Base-by-base conservation (phyloP, 2,797 vertebrate species). In the Lutjanus argentimaculatus region DNA sequence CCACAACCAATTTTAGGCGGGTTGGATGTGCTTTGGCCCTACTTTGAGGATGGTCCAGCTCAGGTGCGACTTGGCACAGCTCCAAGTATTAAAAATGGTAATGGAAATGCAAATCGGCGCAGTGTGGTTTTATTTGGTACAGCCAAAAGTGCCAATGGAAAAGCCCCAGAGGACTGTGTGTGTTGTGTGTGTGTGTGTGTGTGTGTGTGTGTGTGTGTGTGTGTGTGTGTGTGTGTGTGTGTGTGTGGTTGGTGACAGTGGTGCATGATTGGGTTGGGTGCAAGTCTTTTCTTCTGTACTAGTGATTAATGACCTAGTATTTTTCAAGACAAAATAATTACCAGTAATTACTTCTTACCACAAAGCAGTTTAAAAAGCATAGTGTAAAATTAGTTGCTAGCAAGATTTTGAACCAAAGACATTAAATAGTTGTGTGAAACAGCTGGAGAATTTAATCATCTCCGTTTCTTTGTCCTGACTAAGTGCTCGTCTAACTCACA, bases 251-350 rank as follows among this genome's bases (percentile, higher is more conserved):
- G 30, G 4, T 0, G 4, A 61, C 48, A 67, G 40, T 42, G n/a
- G 30, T n/a, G 36, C 48, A 70, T 10, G 4, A 52, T 43, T 66
- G 17, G 56, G 17, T 45, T 51, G 11, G 55, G 21, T 67, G 52
- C 63, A 16, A 30, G 58, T 49, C 43, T 79, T 79, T 83, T 48
- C 8, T 51, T 55, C 42, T 70, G 30, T 62, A n/a, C n/a, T 21
- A 1, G 16, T 66, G 59, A 81, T 72, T 75, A 59, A 85, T 79
- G 53, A 53, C 36, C 40, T 10, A 70, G 48, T 67, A 22, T 74
- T 69, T 80, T 70, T 81, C 6, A 43, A 74, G 61, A 76, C 59
- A 78, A 76, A 84, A 76, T 78, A 84, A 87, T 84, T 52, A 80
- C 25, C 65, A 51, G 67, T 59, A 82, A 85, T 87, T 68, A 80